Percentiles rank a stretch among this genome's conserved stretches.
Evolutionary conservation across 2,113 vertebrate species (phyloP).

Genomic region (Chinchilla lanigera): DNA sequence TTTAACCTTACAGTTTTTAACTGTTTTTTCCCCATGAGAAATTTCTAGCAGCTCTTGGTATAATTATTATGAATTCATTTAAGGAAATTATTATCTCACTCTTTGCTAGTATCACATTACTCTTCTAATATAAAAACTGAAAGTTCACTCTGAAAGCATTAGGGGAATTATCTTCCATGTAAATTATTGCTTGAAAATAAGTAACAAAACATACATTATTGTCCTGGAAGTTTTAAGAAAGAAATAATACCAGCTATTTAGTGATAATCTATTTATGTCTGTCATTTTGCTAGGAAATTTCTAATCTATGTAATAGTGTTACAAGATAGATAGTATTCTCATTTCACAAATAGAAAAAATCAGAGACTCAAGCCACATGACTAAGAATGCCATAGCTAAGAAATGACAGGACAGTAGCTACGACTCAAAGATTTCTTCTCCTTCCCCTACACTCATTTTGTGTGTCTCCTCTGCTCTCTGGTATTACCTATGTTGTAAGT

Average conservation of each 20-base stretch:
- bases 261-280: neutral
- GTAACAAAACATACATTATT: slow-evolving; percentile 32
- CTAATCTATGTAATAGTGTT: neutral
- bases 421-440: neutral
- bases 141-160: slow-evolving; percentile 54
- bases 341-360: slow-evolving; percentile 30
- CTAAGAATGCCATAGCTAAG: neutral
- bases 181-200: neutral
- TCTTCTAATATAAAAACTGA: slow-evolving; percentile 55
- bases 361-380: neutral
- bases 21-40: slow-evolving; percentile 77
- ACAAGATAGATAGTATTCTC: neutral
- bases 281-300: slow-evolving; percentile 14
- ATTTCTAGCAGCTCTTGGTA: slow-evolving; percentile 72
- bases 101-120: slow-evolving; percentile 25
- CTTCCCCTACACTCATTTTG: neutral
- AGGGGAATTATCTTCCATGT: neutral
- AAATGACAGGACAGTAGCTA: neutral
- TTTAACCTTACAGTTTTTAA: slow-evolving; percentile 51
- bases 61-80: slow-evolving; percentile 41
- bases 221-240: slow-evolving; percentile 32
- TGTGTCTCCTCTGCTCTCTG: neutral
- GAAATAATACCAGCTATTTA: neutral
- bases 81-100: slow-evolving; percentile 45
- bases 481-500: neutral